Percentiles rank a stretch among this genome's conserved stretches.
Evolutionary conservation across 2,888 invertebrate genomes (phyloP).

Genomic region (Germaria angustata): DNA sequence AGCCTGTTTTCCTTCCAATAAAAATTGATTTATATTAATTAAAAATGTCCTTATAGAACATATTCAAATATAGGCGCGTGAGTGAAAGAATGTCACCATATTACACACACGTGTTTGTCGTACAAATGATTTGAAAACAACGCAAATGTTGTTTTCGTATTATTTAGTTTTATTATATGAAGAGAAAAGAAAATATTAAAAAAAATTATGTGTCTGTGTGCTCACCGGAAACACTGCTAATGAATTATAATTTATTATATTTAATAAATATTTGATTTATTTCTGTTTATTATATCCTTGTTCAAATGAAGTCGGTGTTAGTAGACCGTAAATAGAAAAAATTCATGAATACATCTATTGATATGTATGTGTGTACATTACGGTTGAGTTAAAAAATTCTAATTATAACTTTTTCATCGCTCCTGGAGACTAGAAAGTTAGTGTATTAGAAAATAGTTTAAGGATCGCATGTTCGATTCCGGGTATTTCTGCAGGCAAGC

Average conservation of each 20-base stretch:
- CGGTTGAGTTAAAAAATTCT: too few relatives aligned
- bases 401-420: too few relatives aligned
- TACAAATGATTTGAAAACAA: slow-evolving; percentile 1
- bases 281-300: slow-evolving; percentile 40
- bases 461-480: too few relatives aligned
- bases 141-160: slow-evolving; percentile 8
- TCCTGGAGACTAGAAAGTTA: too few relatives aligned
- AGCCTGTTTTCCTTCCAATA: slow-evolving; percentile 75
- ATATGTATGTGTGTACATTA: too few relatives aligned
- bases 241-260: slow-evolving; percentile 59
- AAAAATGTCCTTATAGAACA: slow-evolving; percentile 72
- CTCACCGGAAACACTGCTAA: slow-evolving; percentile 28
- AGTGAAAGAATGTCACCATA: background rate
- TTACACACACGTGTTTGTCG: background rate
- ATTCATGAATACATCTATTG: too few relatives aligned
- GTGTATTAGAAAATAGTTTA: too few relatives aligned
- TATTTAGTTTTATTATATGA: background rate
- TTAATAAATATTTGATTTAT: slow-evolving; percentile 63
- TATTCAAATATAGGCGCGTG: slow-evolving; percentile 18
- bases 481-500: too few relatives aligned
- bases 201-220: slow-evolving; percentile 21
- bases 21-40: slow-evolving; percentile 78
- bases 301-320: slow-evolving; percentile 53
- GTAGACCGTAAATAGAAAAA: slow-evolving; percentile 44
- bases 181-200: too few relatives aligned